Evolutionary conservation across 2,888 invertebrate genomes (phyloP).

Genomic region (Cephus spinipes): DNA sequence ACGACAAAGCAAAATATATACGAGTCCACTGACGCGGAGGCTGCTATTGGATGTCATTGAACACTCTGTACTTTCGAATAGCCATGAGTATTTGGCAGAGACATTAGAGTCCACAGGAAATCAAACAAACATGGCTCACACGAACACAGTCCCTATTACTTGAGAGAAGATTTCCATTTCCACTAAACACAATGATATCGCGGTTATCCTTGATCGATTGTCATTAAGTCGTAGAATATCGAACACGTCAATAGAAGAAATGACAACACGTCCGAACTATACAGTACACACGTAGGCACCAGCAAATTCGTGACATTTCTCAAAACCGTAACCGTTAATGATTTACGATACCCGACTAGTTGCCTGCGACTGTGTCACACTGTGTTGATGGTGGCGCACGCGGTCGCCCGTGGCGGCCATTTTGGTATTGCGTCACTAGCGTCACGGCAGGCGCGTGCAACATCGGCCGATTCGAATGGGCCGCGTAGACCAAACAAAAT

Average conservation of each 20-base stretch:
- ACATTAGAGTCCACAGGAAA: background rate
- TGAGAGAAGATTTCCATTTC: background rate
- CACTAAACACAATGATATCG: background rate
- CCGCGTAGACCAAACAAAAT: background rate
- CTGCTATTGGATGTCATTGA: background rate
- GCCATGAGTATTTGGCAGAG: background rate
- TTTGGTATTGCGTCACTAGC: conserved; percentile 21
- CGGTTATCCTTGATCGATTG: background rate
- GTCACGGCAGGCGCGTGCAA: background rate
- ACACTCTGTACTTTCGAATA: background rate
- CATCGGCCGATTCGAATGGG: background rate
- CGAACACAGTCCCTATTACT: background rate
- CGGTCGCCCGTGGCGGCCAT: conserved; percentile 22
- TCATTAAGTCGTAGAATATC: background rate
- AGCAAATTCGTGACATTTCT: background rate
- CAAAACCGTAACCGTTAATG: background rate
- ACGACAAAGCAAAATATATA: background rate
- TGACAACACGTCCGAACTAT: background rate
- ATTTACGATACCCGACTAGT: background rate
- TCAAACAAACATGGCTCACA: background rate
- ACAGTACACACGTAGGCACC: background rate
- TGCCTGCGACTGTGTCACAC: background rate
- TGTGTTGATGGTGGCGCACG: background rate
- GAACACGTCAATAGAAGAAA: background rate
- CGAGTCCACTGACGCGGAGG: background rate